Evolutionary conservation across 2,113 vertebrate species (phyloP).

Genomic region (Ramphastos sulfuratus): DNA sequence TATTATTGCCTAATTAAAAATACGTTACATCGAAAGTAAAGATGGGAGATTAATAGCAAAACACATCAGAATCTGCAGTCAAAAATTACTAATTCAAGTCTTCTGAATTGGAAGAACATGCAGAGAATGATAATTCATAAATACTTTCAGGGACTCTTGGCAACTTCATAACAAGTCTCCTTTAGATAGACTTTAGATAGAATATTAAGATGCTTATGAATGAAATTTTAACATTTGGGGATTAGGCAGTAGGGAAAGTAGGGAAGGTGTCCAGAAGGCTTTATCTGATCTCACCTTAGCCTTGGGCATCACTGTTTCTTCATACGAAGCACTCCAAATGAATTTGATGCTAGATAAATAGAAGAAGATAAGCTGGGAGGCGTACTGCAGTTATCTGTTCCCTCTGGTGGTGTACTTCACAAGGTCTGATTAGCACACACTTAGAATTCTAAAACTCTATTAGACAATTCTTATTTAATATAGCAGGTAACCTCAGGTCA

Average conservation of each 20-base stretch:
- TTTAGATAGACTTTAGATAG: background rate
- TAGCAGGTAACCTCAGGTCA: conserved; percentile 29
- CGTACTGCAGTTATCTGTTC: conserved; percentile 23
- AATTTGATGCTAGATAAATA: background rate
- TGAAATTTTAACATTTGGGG: background rate
- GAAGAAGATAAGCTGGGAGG: background rate
- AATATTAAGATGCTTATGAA: background rate
- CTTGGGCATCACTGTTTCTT: background rate
- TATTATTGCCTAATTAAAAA: conserved; percentile 71
- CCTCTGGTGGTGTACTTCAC: conserved; percentile 28
- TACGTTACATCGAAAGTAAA: conserved; percentile 54
- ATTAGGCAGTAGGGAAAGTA: background rate
- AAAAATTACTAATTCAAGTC: conserved; percentile 2
- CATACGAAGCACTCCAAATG: conserved; percentile 1
- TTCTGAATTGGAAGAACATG: background rate
- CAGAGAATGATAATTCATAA: background rate
- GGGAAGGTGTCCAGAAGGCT: background rate
- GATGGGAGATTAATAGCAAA: conserved; percentile 68
- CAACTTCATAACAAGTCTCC: background rate
- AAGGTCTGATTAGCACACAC: conserved; percentile 49
- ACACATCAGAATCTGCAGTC: conserved; percentile 47
- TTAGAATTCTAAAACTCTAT: conserved; percentile 34
- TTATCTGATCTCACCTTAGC: background rate
- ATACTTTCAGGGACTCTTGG: background rate
- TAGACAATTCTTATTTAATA: conserved; percentile 37